These are phyloP conservation scores for Perizoma flavofasciatum DNA, from an alignment of 2,888 invertebrate species.

Conservation along the genomic window DNA sequence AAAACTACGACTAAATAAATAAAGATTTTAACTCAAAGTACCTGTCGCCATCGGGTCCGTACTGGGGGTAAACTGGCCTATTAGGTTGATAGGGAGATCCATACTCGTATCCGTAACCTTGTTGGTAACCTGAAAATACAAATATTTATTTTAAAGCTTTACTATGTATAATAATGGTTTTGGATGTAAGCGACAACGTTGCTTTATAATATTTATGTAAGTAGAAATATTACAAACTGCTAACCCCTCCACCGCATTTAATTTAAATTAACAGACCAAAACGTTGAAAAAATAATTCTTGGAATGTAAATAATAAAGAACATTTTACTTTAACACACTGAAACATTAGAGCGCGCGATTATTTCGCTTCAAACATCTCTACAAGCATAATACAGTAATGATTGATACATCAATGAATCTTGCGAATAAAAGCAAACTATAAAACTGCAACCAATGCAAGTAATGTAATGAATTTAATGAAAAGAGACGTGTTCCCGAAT, in stretches of 20 bases:
- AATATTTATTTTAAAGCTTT: not conserved
- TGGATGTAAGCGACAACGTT: slow-evolving; percentile 14
- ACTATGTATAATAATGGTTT: not conserved
- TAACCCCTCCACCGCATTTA: too few relatives aligned
- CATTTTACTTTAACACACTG: too few relatives aligned
- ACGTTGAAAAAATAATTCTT: too few relatives aligned
- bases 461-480: not conserved
- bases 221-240: too few relatives aligned
- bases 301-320: too few relatives aligned
- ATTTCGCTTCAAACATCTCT: too few relatives aligned
- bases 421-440: slow-evolving; percentile 23
- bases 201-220: not conserved
- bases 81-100: slow-evolving; percentile 87
- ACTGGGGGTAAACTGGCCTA: slow-evolving; percentile 91
- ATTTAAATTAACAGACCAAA: too few relatives aligned
- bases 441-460: slow-evolving; percentile 10
- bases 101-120: slow-evolving; percentile 87
- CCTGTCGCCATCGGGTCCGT: slow-evolving; percentile 89
- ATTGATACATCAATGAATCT: slow-evolving; percentile 3
- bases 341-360: too few relatives aligned
- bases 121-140: slow-evolving; percentile 84
- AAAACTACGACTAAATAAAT: too few relatives aligned
- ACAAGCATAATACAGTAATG: slow-evolving; percentile 7
- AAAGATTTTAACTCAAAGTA: slow-evolving; percentile 42
- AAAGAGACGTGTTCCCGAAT: not conserved